Base-by-base conservation (phyloP, 2,797 vertebrate genomes). In the Podarcis lilfordi region DNA sequence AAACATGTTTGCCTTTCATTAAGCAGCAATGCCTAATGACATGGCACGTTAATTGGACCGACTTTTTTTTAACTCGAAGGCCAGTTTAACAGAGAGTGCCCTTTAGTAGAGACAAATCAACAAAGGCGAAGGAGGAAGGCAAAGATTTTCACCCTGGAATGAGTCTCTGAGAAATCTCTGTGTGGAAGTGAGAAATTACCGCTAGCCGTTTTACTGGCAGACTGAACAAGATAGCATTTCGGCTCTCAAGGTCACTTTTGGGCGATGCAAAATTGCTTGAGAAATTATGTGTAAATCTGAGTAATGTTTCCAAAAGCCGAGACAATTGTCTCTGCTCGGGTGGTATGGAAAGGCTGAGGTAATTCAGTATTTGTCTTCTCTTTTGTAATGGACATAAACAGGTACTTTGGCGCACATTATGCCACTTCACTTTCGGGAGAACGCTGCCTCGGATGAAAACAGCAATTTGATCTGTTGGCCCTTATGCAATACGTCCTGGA, bases 341-440 rank as follows among this genome's bases (percentile, higher is more conserved):
- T 84, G 1, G 64, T 29, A 64, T 3, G 64, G 89, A 89, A 85
- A 93, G 89, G 68, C 78, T 91, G 89, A 85, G 83, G 69, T 66
- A 80, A 88, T 37, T 89, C 80, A 79, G 81, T 71, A 55, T 69
- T 87, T 89, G 3, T 79, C 75, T 89, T 87, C 88, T 94, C 85
- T 89, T 91, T 87, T 68, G 83, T 91, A 91, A 93, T 78, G 69
- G 55, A 29, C 91, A 88, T 82, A 90, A 92, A 77, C 68, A 88
- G 92, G 77, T 68, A 86, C 81, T 93, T 86, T 91, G 43, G 4
- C 35, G 55, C 0, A 50, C 50, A 64, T 91, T 72, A 37, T 6
- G 19, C 21, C 66, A 68, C 29, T 88, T 94, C 72, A 43, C 88
- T 93, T 66, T 78, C 3, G 35, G 40, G 2, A 29, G 45, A 88